A percentile compares a stretch with the other conserved stretches of the same genome.
Conservation (phyloP, 2,888 invertebrate species). For the Aphrophora alni region DNA sequence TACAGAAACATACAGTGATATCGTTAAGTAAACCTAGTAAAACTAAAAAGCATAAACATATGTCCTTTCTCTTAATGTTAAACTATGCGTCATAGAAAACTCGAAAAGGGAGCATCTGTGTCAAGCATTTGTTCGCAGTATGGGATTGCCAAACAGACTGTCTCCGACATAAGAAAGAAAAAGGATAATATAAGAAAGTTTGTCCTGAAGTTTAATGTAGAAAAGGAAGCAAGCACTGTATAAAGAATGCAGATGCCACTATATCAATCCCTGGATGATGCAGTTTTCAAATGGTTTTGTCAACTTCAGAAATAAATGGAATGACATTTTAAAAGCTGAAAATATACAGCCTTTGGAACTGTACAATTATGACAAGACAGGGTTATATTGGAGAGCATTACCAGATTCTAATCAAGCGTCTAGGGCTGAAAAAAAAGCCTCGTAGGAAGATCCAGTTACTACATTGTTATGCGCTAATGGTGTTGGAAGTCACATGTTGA, state of each 20-base stretch:
- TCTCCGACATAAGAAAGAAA: no score
- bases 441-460: slow-evolving; percentile 27
- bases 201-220: slow-evolving; percentile 21
- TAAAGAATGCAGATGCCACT: not conserved
- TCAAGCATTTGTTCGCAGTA: slow-evolving; percentile 31
- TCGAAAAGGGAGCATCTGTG: slow-evolving; percentile 20
- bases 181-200: not conserved
- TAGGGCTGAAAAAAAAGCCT: slow-evolving; percentile 13
- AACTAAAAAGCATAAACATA: slow-evolving; percentile 10
- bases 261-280: slow-evolving; percentile 14
- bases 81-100: slow-evolving; percentile 26
- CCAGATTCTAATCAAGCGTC: slow-evolving; percentile 12
- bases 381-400: slow-evolving; percentile 26
- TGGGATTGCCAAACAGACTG: slow-evolving; percentile 10
- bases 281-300: slow-evolving; percentile 17
- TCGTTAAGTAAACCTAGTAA: slow-evolving; percentile 25
- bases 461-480: slow-evolving; percentile 24
- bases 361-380: slow-evolving; percentile 14
- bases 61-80: slow-evolving; percentile 27
- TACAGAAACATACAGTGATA: slow-evolving; percentile 10
- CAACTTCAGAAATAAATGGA: slow-evolving; percentile 22
- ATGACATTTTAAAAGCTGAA: slow-evolving; percentile 31
- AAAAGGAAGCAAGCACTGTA: slow-evolving; percentile 25
- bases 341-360: slow-evolving; percentile 28
- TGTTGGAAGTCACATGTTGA: slow-evolving; percentile 31